Percentiles rank a stretch among this genome's conserved stretches.
phyloP scores from a whole-genome alignment of 2,113 vertebrate genomes.

The Leuciscus idus region DNA sequence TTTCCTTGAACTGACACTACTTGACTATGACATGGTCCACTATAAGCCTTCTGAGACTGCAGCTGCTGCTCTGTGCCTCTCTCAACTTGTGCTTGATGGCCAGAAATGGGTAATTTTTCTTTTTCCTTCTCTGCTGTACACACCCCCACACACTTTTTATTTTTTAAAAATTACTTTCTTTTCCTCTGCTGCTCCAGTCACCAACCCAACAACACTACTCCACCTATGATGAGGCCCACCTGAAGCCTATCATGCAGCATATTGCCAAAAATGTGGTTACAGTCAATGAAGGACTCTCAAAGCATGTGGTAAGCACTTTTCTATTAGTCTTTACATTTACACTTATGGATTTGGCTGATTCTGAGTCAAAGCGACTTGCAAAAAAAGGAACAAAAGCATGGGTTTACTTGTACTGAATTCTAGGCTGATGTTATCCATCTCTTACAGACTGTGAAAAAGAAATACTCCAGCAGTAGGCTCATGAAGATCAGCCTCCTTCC shows the following conservation, averaged over 20 bases:
- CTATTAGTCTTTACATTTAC: background rate
- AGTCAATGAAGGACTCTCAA: constrained; percentile 81
- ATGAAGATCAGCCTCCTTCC: constrained; percentile 85
- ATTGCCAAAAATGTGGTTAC: constrained; percentile 88
- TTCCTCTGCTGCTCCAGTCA: constrained; percentile 69
- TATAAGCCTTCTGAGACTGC: constrained; percentile 87
- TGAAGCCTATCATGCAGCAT: constrained; percentile 82
- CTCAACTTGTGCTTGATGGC: constrained; percentile 83
- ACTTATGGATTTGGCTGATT: no score
- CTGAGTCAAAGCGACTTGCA: no score
- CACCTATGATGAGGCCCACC: constrained; percentile 78
- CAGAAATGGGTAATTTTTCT: constrained; percentile 80
- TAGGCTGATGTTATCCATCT: background rate
- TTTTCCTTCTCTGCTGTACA: background rate
- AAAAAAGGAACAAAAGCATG: no score
- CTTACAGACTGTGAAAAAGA: constrained; percentile 85
- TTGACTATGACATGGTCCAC: constrained; percentile 93
- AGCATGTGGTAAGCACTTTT: constrained; percentile 81
- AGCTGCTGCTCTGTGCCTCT: constrained; percentile 85
- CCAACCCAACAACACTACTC: constrained; percentile 87
- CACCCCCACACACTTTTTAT: no score
- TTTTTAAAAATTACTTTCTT: background rate
- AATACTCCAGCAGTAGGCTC: constrained; percentile 86
- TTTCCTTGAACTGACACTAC: constrained; percentile 91
- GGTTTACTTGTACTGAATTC: background rate